Percentiles rank a stretch among this genome's conserved stretches.
These are phyloP conservation scores for Microcebus lehilahytsara DNA, from an alignment of 2,113 vertebrate species.

Conservation along the genomic window DNA sequence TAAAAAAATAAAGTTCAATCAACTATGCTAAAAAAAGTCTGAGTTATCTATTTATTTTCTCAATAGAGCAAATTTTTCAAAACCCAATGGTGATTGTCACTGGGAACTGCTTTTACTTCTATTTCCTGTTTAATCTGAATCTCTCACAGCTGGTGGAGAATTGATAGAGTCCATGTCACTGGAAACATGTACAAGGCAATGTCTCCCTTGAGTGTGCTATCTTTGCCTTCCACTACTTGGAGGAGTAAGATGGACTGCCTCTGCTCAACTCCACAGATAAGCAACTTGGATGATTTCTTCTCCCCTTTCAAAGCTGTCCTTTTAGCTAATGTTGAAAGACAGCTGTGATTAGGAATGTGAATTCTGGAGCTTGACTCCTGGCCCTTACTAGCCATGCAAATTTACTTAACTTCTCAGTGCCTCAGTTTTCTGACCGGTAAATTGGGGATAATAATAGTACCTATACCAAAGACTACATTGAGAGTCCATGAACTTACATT, in stretches of 20 bases:
- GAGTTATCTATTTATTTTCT: background rate
- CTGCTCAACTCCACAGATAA: background rate
- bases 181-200: background rate
- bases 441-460: background rate
- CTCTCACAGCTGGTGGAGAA: background rate
- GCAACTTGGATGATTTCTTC: accelerated
- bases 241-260: background rate
- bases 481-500: background rate
- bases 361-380: background rate
- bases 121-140: background rate
- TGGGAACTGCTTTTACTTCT: background rate
- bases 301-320: background rate
- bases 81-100: background rate
- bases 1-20: background rate
- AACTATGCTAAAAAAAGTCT: background rate
- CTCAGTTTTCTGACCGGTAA: background rate
- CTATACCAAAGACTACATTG: background rate
- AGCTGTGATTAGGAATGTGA: background rate
- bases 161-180: accelerated
- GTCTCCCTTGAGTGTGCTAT: background rate
- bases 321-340: background rate
- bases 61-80: background rate
- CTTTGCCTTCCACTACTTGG: background rate
- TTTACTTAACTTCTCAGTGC: background rate
- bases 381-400: background rate